Percentiles rank a stretch among this genome's conserved stretches.
phyloP scores from a whole-genome alignment of 1,140 invertebrate genomes.

The Eriocheir sinensis region DNA sequence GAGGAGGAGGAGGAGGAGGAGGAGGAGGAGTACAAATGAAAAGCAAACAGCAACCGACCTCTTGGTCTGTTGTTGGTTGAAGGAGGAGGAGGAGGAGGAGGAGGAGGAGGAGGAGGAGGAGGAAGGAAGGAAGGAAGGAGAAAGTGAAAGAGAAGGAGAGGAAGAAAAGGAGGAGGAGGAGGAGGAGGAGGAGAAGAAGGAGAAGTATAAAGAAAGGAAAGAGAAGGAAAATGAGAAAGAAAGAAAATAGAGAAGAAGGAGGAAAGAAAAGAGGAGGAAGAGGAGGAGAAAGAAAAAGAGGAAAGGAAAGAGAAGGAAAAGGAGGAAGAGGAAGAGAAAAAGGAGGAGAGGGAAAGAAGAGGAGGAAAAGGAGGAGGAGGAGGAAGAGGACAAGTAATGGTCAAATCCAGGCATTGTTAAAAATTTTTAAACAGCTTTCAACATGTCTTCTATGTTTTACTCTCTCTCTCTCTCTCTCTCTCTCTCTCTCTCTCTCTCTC shows the following conservation, averaged over 20 bases:
- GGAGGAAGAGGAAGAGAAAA: neutral
- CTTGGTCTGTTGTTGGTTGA: neutral
- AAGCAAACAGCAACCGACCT: no score
- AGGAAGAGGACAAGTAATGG: neutral
- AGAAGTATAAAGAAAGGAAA: neutral
- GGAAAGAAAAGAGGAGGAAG: neutral
- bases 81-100: neutral
- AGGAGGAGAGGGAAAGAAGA: neutral
- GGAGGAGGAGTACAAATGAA: no score
- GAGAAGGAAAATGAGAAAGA: neutral
- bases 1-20: no score
- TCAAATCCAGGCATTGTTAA: no score
- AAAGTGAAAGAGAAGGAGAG: neutral
- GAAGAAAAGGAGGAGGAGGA: neutral
- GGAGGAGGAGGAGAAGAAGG: no score
- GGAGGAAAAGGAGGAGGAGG: neutral
- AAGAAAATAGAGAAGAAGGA: neutral
- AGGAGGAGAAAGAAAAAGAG: neutral
- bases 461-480: neutral
- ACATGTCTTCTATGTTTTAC: neutral
- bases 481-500: slow-evolving; percentile 12
- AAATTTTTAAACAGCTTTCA: no score
- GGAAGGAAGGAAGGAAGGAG: neutral
- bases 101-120: neutral
- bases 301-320: neutral